These are phyloP conservation scores for Ormia ochracea DNA, from an alignment of 2,888 invertebrate species.

Conservation along the genomic window DNA sequence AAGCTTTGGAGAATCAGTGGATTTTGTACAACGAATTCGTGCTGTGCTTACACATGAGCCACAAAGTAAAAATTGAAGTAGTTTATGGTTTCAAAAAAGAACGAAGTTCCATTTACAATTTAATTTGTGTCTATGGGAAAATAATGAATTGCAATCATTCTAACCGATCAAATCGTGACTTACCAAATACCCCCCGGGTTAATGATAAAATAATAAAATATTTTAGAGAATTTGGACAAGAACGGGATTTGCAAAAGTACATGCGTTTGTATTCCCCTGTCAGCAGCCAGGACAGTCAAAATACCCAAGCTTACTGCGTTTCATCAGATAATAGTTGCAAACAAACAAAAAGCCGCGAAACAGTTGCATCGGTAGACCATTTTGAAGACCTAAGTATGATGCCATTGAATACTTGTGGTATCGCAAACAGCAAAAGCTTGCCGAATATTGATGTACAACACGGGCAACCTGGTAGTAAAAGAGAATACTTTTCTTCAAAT, in stretches of 20 bases:
- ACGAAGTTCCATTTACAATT: background rate
- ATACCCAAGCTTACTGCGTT: background rate
- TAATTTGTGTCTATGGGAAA: background rate
- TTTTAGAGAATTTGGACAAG: constrained; percentile 83
- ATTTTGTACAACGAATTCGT: no score
- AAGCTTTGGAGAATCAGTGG: background rate
- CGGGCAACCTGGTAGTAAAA: background rate
- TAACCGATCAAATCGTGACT: constrained; percentile 9
- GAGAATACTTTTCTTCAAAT: background rate
- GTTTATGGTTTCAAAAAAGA: no score
- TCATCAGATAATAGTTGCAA: background rate
- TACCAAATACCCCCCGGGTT: constrained; percentile 64
- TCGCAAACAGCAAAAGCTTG: constrained; percentile 47
- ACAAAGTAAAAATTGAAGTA: no score
- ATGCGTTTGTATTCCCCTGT: constrained; percentile 76
- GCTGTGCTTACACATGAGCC: no score
- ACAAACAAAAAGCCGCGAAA: constrained; percentile 20
- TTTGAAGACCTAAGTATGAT: constrained; percentile 35
- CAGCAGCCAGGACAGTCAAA: constrained; percentile 36
- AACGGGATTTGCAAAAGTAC: constrained; percentile 82
- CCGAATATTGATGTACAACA: constrained; percentile 50
- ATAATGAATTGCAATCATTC: constrained; percentile 18
- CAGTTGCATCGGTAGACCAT: constrained; percentile 37
- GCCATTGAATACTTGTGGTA: background rate
- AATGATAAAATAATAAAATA: constrained; percentile 79